phyloP scores from a whole-genome alignment of 2,888 invertebrate genomes.

The Watsonalla cultraria region DNA sequence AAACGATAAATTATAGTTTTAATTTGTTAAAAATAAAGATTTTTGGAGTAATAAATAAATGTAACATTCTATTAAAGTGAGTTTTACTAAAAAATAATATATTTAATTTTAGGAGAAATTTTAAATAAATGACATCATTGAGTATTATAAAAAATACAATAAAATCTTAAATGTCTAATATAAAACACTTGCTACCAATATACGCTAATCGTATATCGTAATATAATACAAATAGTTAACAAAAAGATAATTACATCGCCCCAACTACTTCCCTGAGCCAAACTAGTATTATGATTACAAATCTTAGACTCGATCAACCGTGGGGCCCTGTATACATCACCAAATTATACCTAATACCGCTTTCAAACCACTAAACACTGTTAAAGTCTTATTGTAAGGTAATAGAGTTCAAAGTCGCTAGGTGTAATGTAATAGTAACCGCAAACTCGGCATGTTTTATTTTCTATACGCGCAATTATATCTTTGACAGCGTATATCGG shows the following conservation, averaged over 20 bases:
- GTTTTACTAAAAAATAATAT: not conserved
- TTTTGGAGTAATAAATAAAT: too few species aligned
- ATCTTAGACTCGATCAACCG: conserved; percentile 67
- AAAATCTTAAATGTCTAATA: conserved; percentile 3
- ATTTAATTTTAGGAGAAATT: too few species aligned
- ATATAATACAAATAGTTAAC: conserved; percentile 25
- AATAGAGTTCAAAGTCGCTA: conserved; percentile 32
- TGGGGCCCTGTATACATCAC: conserved; percentile 55
- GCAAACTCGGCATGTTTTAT: conserved; percentile 48
- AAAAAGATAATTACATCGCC: conserved; percentile 56
- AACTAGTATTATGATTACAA: conserved; percentile 60
- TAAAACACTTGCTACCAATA: conserved; percentile 13
- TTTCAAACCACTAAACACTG: conserved; percentile 17
- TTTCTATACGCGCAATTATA: conserved; percentile 72
- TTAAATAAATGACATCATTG: not conserved
- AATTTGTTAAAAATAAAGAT: too few species aligned
- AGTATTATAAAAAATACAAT: not conserved
- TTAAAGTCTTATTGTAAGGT: conserved; percentile 13
- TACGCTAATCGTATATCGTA: conserved; percentile 8
- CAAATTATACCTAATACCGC: conserved; percentile 33
- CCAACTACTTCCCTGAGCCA: conserved; percentile 53
- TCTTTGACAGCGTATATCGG: conserved; percentile 64
- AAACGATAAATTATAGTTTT: too few species aligned
- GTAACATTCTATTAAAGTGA: too few species aligned
- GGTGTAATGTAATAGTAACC: conserved; percentile 16